Conservation (phyloP, 1,140 invertebrate species). For the Drosophila azteca region DNA sequence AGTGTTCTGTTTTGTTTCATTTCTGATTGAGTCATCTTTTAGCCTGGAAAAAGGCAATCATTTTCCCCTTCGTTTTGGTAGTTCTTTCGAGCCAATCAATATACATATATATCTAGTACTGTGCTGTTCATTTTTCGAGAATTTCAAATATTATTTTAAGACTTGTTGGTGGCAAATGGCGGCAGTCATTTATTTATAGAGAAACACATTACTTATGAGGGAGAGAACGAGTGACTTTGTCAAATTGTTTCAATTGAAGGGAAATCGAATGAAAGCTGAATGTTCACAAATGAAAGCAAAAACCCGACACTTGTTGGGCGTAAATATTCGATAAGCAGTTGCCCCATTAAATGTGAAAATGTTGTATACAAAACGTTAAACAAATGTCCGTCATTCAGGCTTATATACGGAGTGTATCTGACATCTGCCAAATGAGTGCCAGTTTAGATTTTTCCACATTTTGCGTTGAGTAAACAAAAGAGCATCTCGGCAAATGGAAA, state of each 20-base stretch:
- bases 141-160: constrained; percentile 51
- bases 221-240: constrained; percentile 46
- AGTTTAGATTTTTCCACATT: constrained; percentile 44
- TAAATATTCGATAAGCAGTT: constrained; percentile 20
- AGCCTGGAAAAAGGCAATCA: constrained; percentile 7
- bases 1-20: background rate
- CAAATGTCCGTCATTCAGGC: constrained; percentile 60
- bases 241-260: constrained; percentile 43
- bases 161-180: constrained; percentile 21
- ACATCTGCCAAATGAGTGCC: constrained; percentile 54
- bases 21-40: constrained; percentile 24
- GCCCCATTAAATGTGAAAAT: constrained; percentile 29
- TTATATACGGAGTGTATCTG: constrained; percentile 4
- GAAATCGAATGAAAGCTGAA: constrained; percentile 3
- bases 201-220: constrained; percentile 26
- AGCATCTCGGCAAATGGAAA: constrained; percentile 26
- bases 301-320: constrained; percentile 35
- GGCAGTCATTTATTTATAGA: constrained; percentile 54
- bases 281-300: constrained; percentile 32
- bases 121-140: constrained; percentile 53
- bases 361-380: constrained; percentile 47
- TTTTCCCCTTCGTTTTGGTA: constrained; percentile 19
- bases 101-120: background rate
- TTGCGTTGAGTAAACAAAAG: constrained; percentile 55
- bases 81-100: constrained; percentile 26